These are phyloP conservation scores for Cryptoblepharus egeriae DNA, from an alignment of 2,797 vertebrate genomes.

Conservation along the genomic window DNA sequence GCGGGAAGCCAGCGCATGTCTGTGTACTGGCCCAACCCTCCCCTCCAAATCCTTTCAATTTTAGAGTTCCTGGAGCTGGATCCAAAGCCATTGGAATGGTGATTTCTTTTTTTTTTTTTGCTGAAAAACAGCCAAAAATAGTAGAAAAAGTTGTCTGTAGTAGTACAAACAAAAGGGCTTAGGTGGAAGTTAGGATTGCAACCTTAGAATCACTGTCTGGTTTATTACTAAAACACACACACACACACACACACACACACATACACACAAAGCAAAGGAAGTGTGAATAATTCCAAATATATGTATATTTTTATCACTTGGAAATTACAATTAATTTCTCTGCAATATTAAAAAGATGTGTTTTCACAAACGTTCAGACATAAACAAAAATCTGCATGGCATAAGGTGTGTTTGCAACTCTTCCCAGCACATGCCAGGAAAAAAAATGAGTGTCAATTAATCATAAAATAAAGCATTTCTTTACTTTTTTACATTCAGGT, in stretches of 20 bases:
- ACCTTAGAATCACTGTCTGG: slow-evolving; percentile 76
- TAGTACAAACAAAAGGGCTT: too few species aligned
- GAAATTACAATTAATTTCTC: slow-evolving; percentile 77
- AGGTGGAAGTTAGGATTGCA: too few species aligned
- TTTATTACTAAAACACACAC: slow-evolving; percentile 66
- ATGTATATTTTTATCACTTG: slow-evolving; percentile 78
- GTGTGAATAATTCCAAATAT: slow-evolving; percentile 74
- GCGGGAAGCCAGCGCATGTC: too few species aligned
- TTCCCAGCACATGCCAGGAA: slow-evolving; percentile 79
- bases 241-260: too few species aligned
- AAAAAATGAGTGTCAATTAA: slow-evolving; percentile 83
- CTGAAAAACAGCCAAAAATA: too few species aligned
- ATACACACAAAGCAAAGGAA: slow-evolving; percentile 74
- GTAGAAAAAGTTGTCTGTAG: too few species aligned
- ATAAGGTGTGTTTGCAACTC: slow-evolving; percentile 72
- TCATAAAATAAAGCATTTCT: slow-evolving; percentile 67
- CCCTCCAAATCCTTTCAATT: too few species aligned
- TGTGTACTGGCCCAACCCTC: too few species aligned
- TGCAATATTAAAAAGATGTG: slow-evolving; percentile 69
- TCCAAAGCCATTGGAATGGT: too few species aligned
- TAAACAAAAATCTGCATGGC: slow-evolving; percentile 65
- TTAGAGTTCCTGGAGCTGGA: too few species aligned
- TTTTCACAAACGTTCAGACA: slow-evolving; percentile 75
- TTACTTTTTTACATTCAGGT: slow-evolving; percentile 34
- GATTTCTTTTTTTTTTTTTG: too few species aligned